Percentiles rank a stretch among this genome's conserved stretches.
Evolutionary conservation across 2,888 invertebrate species (phyloP).

Genomic region (Hypercompe scribonia): DNA sequence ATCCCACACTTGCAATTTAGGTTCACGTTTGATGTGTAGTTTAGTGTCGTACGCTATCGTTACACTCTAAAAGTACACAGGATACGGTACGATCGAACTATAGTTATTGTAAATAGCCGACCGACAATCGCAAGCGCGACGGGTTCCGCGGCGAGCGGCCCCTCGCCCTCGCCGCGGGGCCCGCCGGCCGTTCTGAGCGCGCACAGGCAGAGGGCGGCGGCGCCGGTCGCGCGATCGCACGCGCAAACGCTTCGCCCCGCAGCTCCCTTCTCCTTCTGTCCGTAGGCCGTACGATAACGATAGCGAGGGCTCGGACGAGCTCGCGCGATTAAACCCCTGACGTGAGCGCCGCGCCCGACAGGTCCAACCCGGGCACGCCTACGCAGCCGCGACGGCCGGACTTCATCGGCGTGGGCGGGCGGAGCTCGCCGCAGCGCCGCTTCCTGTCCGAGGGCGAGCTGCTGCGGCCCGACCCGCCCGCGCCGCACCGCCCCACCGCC

Average conservation of each 20-base stretch:
- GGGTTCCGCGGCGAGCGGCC: slow-evolving; percentile 28
- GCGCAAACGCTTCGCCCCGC: slow-evolving; percentile 84
- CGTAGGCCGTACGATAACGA: slow-evolving; percentile 86
- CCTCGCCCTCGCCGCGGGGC: slow-evolving; percentile 21
- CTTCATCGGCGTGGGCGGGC: slow-evolving; percentile 91
- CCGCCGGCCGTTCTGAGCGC: slow-evolving; percentile 63
- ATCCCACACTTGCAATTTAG: slow-evolving; percentile 44
- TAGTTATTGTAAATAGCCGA: slow-evolving; percentile 47
- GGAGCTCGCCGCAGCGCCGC: slow-evolving; percentile 90
- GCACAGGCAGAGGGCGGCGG: slow-evolving; percentile 57
- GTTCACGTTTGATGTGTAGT: slow-evolving; percentile 44
- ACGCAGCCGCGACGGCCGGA: slow-evolving; percentile 95
- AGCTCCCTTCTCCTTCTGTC: slow-evolving; percentile 86
- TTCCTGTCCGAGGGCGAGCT: slow-evolving; percentile 94
- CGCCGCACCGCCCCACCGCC: slow-evolving; percentile 86
- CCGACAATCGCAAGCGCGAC: slow-evolving; percentile 24
- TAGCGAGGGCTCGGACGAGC: slow-evolving; percentile 85
- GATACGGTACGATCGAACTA: slow-evolving; percentile 50
- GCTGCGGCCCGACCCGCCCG: slow-evolving; percentile 90
- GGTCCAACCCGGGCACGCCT: slow-evolving; percentile 97
- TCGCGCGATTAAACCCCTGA: slow-evolving; percentile 86
- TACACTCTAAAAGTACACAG: slow-evolving; percentile 44
- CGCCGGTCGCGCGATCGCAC: slow-evolving; percentile 71
- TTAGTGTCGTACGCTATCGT: slow-evolving; percentile 39
- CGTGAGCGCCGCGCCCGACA: slow-evolving; percentile 85